Percentiles rank a stretch among this genome's conserved stretches.
These are phyloP conservation scores for Zaprionus davidi DNA, from an alignment of 1,140 invertebrate genomes.

Conservation along the genomic window DNA sequence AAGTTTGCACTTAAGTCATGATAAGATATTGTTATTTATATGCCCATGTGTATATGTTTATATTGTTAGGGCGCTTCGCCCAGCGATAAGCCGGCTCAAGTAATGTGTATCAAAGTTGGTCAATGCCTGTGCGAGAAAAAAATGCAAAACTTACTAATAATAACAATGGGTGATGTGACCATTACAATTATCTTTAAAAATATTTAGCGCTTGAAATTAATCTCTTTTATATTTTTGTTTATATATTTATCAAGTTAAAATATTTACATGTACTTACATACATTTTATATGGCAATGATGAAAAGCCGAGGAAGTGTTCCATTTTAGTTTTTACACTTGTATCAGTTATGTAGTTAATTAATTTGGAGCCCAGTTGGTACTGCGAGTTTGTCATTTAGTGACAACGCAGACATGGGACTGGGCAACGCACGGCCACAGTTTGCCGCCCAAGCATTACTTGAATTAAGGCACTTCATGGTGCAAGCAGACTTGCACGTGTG, in stretches of 20 bases:
- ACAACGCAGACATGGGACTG: constrained; percentile 14
- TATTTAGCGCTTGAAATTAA: background rate
- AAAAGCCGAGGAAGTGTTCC: background rate
- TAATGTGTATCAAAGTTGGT: constrained; percentile 41
- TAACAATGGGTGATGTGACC: background rate
- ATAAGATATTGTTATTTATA: constrained; percentile 64
- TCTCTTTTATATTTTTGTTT: too few relatives aligned
- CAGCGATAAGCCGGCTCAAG: constrained; percentile 56
- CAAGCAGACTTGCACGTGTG: constrained; percentile 52
- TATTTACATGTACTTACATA: too few relatives aligned
- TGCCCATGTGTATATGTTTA: background rate
- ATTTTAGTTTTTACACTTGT: background rate
- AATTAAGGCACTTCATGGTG: constrained; percentile 71
- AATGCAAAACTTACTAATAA: background rate
- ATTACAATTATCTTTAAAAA: too few relatives aligned
- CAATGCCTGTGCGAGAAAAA: constrained; percentile 19
- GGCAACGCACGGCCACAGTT: constrained; percentile 15
- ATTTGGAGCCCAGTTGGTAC: constrained; percentile 42
- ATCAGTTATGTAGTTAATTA: constrained; percentile 65
- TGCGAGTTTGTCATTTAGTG: constrained; percentile 8
- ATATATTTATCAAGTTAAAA: too few relatives aligned
- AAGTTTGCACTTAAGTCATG: constrained; percentile 52
- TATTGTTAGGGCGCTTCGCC: constrained; percentile 10
- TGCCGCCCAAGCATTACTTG: constrained; percentile 67
- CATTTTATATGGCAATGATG: too few relatives aligned